Conservation (phyloP, 2,113 vertebrate species). For the Columbina picui region DNA sequence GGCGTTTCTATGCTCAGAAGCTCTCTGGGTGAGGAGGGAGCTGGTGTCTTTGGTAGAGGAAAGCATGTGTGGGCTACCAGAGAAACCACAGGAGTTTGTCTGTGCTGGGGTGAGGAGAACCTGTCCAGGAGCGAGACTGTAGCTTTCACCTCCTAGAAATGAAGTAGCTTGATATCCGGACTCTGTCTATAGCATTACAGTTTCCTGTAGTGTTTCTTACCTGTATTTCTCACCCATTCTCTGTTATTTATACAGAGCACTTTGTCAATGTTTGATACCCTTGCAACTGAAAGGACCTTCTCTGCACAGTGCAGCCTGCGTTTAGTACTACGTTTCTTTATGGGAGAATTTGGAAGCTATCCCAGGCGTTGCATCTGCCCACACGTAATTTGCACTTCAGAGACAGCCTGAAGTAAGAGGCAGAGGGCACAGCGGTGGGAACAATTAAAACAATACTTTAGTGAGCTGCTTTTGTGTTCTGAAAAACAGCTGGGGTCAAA, state of each 20-base stretch:
- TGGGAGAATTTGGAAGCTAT: not conserved
- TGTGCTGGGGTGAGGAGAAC: not conserved
- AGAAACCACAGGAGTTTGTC: not conserved
- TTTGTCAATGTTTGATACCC: not conserved
- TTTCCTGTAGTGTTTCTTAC: not conserved
- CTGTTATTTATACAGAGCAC: not conserved
- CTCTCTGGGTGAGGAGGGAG: not conserved
- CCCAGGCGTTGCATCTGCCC: not conserved
- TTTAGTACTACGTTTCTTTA: not conserved
- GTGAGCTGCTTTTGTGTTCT: not conserved
- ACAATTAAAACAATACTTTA: not conserved
- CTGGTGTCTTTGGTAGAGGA: not conserved
- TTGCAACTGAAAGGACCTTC: not conserved
- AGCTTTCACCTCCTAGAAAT: not conserved
- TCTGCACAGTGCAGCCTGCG: not conserved
- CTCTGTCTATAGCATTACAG: not conserved
- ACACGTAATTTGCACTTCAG: not conserved
- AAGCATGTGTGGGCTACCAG: not conserved
- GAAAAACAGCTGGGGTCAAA: conserved; percentile 2
- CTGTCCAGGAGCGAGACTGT: not conserved
- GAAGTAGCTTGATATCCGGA: not conserved
- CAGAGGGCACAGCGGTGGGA: not conserved
- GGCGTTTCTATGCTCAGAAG: not conserved
- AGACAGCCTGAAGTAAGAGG: not conserved
- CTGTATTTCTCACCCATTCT: not conserved